Percentiles rank a stretch among this genome's conserved stretches.
Conservation (phyloP, 2,797 vertebrate genomes). For the Galagoides demidoff region DNA sequence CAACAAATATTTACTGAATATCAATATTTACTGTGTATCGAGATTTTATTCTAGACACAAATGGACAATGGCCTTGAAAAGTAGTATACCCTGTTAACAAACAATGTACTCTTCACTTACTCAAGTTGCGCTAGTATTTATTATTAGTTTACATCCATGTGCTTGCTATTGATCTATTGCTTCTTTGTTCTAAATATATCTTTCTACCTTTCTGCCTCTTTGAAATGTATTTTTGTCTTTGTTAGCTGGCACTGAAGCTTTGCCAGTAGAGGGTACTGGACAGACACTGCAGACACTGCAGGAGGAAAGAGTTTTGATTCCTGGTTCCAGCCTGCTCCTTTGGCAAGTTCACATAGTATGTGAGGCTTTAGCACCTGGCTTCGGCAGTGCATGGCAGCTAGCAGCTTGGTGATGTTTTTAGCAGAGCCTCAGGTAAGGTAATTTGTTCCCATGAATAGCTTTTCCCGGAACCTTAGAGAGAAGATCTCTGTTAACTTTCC, state of each 20-base stretch:
- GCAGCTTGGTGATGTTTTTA: not conserved
- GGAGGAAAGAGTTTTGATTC: not conserved
- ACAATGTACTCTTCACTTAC: constrained; percentile 4
- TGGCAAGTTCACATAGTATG: not conserved
- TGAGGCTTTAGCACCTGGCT: not conserved
- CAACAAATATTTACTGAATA: not conserved
- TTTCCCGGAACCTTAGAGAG: not conserved
- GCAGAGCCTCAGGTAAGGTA: not conserved
- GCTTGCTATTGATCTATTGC: not conserved
- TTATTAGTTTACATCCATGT: constrained; percentile 3
- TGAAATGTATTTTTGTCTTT: constrained; percentile 7
- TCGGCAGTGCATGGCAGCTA: not conserved
- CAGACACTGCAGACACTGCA: not conserved
- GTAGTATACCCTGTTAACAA: constrained; percentile 18
- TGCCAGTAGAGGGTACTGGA: not conserved
- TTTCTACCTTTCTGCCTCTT: not conserved
- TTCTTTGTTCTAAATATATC: not conserved
- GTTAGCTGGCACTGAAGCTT: not conserved
- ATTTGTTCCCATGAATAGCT: not conserved
- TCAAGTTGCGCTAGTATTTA: constrained; percentile 11
- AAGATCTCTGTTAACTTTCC: not conserved
- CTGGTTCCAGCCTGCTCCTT: not conserved
- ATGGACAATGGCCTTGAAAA: not conserved
- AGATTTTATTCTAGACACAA: constrained; percentile 1
- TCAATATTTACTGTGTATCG: not conserved